Conservation (phyloP, 2,888 invertebrate species). For the Dione vanillae region DNA sequence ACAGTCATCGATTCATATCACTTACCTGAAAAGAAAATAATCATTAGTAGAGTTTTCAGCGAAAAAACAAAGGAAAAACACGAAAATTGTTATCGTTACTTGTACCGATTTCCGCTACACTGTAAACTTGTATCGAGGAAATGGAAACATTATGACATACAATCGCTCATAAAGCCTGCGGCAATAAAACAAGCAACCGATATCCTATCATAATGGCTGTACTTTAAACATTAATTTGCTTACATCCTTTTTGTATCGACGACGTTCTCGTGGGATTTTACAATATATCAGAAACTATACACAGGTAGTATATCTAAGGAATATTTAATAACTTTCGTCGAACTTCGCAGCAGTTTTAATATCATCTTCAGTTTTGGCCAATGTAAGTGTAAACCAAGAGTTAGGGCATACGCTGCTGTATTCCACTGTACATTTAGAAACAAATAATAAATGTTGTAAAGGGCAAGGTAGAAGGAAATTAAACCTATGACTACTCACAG, state of each 20-base stretch:
- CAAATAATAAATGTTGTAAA: no score
- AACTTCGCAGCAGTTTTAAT: background rate
- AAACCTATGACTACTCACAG: no score
- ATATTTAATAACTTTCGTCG: background rate
- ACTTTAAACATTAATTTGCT: constrained; percentile 35
- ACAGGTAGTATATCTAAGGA: background rate
- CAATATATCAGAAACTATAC: constrained; percentile 10
- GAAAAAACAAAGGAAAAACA: constrained; percentile 57
- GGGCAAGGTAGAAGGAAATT: no score
- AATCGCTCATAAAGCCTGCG: constrained; percentile 25
- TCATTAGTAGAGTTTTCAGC: constrained; percentile 13
- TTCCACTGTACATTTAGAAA: no score
- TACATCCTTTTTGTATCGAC: constrained; percentile 21
- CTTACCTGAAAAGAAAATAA: constrained; percentile 69
- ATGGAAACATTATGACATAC: constrained; percentile 55
- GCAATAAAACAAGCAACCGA: constrained; percentile 36
- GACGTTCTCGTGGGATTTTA: constrained; percentile 33
- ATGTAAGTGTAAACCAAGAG: no score
- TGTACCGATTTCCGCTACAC: constrained; percentile 61
- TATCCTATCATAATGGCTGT: constrained; percentile 35
- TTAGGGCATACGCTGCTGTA: no score
- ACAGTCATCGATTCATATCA: constrained; percentile 49
- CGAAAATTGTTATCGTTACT: constrained; percentile 64
- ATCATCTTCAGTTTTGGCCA: background rate
- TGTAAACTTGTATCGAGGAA: constrained; percentile 53